Base-by-base conservation (phyloP, 2,113 vertebrate species). In the Talpa occidentalis region DNA sequence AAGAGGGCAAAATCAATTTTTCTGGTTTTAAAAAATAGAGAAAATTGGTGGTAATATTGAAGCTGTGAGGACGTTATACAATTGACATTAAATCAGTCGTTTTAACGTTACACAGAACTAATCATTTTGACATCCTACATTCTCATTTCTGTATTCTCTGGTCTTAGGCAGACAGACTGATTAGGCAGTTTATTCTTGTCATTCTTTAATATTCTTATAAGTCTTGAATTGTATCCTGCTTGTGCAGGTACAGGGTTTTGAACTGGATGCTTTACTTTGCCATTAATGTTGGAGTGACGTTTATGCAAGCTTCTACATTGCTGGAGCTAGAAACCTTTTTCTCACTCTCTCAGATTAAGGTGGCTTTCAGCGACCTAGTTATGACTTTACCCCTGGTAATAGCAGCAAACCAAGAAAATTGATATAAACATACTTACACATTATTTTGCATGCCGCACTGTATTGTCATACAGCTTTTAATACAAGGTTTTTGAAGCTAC, bases 1-100 rank as follows among this genome's bases (percentile, higher is more conserved):
- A 30, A 0, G 40, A 70, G 40, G 87, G n/a, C 79, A 54, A 78
- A 87, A 40, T 85, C 40, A 2, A 7, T 62, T 15, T 90, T 88
- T 93, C 73, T 22, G 54, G 56, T 87, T 78, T 66, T 44, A 44
- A 44, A 93, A 15, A 5, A 17, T 90, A 96, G 52, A 84, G 21
- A 86, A 44, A 76, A 73, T 70, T 54, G 37, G 10, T 95, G n/a
- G 10, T 40, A 90, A 77, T 56, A 19, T 49, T 73, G 79, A 92
- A n/a, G 32, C 17, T 30, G 28, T 84, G 62, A 89, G 70, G 17
- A 73, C 32, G 35, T 1, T 3, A 66, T 81, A 4, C 30, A 81
- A 42, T 44, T 91, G 30, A 77, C 47, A 78, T 47, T 62, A 79
- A 73, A 47, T 7, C 44, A 59, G 47, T 74, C n/a, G 0, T 74